These are phyloP conservation scores for Limnephilus auricula DNA, from an alignment of 2,888 invertebrate genomes.

Conservation along the genomic window DNA sequence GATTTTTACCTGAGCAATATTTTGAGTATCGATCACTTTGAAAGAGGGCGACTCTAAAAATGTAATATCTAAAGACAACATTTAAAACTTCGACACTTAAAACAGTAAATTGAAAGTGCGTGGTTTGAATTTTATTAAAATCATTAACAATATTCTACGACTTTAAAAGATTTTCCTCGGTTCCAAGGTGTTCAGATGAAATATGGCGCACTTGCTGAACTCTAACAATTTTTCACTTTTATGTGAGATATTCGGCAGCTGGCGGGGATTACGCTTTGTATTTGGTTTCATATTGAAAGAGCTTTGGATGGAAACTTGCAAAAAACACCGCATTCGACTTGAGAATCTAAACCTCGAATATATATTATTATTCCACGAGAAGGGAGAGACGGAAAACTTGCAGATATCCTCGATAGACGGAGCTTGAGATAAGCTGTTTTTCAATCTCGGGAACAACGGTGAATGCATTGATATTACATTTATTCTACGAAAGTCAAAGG, in stretches of 20 bases:
- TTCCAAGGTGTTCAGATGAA: slow-evolving; percentile 28
- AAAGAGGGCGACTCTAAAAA: too few species aligned
- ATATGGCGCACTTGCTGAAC: neutral
- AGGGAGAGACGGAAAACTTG: neutral
- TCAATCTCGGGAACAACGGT: neutral
- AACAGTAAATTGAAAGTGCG: neutral
- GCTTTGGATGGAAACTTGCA: slow-evolving; percentile 45
- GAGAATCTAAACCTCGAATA: slow-evolving; percentile 52
- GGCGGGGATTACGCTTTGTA: slow-evolving; percentile 57
- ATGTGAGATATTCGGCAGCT: slow-evolving; percentile 59
- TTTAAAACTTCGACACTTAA: neutral
- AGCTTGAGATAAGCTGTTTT: neutral
- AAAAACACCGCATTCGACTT: slow-evolving; percentile 57
- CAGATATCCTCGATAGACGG: neutral
- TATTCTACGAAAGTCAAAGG: neutral
- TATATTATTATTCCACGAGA: neutral
- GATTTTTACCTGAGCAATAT: too few species aligned
- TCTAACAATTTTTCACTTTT: slow-evolving; percentile 50
- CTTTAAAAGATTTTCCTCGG: neutral
- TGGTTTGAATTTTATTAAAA: neutral
- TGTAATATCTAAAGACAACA: neutral
- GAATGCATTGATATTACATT: slow-evolving; percentile 2
- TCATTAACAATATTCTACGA: neutral
- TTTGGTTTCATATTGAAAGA: slow-evolving; percentile 59
- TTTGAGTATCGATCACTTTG: too few species aligned